Conservation (phyloP, 2,888 invertebrate species). For the Dynastes tityus region DNA sequence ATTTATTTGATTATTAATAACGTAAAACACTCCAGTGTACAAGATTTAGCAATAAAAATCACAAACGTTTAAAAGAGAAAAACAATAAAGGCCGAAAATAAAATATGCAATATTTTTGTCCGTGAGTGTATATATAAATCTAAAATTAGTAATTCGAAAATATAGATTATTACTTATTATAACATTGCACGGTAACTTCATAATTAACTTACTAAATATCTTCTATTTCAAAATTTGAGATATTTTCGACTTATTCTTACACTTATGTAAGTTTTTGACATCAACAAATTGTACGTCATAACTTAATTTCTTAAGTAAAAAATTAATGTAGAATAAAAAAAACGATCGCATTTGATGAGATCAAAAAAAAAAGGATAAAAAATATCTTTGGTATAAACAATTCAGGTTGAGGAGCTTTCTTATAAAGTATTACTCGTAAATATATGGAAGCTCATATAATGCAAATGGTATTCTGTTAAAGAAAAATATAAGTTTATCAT, state of each 20-base stretch:
- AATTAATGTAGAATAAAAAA: conserved; percentile 27
- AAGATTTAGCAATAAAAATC: too few relatives aligned
- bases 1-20: too few relatives aligned
- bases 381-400: conserved; percentile 48
- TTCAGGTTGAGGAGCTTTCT: conserved; percentile 17
- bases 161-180: conserved; percentile 5
- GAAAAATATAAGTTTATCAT: conserved; percentile 42
- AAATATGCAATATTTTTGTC: too few relatives aligned
- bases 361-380: conserved; percentile 44
- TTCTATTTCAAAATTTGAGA: too few relatives aligned
- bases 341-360: conserved; percentile 38
- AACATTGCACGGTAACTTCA: conserved; percentile 34
- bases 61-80: too few relatives aligned
- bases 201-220: too few relatives aligned
- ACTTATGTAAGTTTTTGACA: too few relatives aligned
- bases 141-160: conserved; percentile 13
- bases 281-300: neutral
- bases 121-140: neutral
- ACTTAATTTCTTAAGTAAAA: conserved; percentile 16
- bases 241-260: too few relatives aligned
- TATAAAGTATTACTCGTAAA: conserved; percentile 40
- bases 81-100: too few relatives aligned
- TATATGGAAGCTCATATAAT: conserved; percentile 49
- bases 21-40: too few relatives aligned
- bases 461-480: conserved; percentile 29